Evolutionary conservation across 2,888 invertebrate genomes (phyloP).

Genomic region (Brenthis ino): DNA sequence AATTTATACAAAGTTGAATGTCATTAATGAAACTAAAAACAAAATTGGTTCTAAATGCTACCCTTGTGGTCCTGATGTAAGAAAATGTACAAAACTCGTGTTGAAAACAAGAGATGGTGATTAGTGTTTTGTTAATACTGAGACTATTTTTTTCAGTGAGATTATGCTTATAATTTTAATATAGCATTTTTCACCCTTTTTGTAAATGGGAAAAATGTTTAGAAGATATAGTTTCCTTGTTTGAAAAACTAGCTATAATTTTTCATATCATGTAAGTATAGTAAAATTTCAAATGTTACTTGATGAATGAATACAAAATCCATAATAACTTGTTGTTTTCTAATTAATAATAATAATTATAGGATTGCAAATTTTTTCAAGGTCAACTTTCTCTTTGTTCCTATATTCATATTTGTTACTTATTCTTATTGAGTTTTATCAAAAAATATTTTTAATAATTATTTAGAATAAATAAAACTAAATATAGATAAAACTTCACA

Average conservation of each 20-base stretch:
- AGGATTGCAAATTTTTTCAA: too few species aligned
- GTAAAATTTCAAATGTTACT: too few species aligned
- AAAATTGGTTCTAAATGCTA: conserved; percentile 26
- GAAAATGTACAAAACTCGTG: conserved; percentile 13
- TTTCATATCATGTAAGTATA: too few species aligned
- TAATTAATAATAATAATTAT: too few species aligned
- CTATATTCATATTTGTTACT: too few species aligned
- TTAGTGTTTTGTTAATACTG: too few species aligned
- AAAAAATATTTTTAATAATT: not conserved
- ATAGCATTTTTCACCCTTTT: conserved; percentile 9
- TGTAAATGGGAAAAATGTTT: conserved; percentile 16
- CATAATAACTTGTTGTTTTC: too few species aligned
- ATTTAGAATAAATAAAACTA: conserved; percentile 32
- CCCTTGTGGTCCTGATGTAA: conserved; percentile 14
- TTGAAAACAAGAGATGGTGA: not conserved
- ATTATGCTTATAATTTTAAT: conserved; percentile 5
- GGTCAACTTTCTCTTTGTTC: too few species aligned
- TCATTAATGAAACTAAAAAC: conserved; percentile 28
- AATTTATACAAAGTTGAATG: not conserved
- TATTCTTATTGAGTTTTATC: too few species aligned
- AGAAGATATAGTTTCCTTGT: too few species aligned
- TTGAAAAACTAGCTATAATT: too few species aligned
- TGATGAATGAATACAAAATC: too few species aligned
- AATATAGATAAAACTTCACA: conserved; percentile 38
- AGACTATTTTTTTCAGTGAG: not conserved